Percentiles rank a stretch among this genome's conserved stretches.
Evolutionary conservation across 1,140 invertebrate species (phyloP).

Genomic region (Drosophila kanapiae): DNA sequence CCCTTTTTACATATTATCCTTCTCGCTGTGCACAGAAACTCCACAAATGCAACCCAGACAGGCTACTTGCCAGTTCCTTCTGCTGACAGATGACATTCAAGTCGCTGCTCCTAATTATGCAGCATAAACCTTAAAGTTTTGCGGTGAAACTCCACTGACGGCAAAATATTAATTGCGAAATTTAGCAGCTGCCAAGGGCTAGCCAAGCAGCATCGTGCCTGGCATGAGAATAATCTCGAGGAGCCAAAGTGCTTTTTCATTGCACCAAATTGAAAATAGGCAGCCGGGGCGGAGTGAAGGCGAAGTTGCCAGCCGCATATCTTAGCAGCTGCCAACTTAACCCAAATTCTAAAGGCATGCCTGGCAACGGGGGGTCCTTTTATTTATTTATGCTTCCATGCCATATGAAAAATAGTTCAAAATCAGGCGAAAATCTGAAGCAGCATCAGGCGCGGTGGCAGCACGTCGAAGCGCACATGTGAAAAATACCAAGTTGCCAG

Average conservation of each 20-base stretch:
- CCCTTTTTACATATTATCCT: background rate
- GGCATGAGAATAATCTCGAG: conserved; percentile 40
- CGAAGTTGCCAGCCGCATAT: conserved; percentile 56
- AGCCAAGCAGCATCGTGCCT: conserved; percentile 19
- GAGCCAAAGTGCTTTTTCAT: conserved; percentile 43
- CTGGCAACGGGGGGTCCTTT: conserved; percentile 34
- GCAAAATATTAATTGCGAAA: conserved; percentile 71
- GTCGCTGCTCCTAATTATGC: conserved; percentile 66
- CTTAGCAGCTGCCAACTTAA: conserved; percentile 65
- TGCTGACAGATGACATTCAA: conserved; percentile 56
- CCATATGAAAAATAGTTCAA: conserved; percentile 80
- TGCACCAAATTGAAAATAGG: conserved; percentile 51
- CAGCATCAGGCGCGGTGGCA: conserved; percentile 44
- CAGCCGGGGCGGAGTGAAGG: background rate
- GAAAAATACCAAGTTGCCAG: conserved; percentile 65
- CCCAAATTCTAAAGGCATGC: conserved; percentile 50
- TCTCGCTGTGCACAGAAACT: conserved; percentile 8
- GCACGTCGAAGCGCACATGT: conserved; percentile 70
- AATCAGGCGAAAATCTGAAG: conserved; percentile 64
- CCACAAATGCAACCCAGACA: conserved; percentile 27
- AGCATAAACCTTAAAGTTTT: conserved; percentile 51
- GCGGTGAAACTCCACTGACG: conserved; percentile 19
- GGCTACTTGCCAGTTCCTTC: conserved; percentile 31
- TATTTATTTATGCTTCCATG: conserved; percentile 75
- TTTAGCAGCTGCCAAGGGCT: conserved; percentile 60